Percentiles rank a stretch among this genome's conserved stretches.
Evolutionary conservation across 2,888 invertebrate genomes (phyloP).

Genomic region (Alitta virens): DNA sequence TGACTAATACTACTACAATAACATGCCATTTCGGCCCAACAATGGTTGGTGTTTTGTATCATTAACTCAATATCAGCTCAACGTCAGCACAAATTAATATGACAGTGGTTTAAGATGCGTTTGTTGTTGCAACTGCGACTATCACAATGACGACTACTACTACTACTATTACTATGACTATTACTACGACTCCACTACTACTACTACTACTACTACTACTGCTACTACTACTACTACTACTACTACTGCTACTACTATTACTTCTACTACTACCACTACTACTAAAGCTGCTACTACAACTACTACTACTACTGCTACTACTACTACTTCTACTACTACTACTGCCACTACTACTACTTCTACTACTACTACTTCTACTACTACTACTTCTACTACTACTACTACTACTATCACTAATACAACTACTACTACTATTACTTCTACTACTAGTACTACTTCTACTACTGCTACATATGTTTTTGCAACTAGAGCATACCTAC

Average conservation of each 20-base stretch:
- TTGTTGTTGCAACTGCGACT: background rate
- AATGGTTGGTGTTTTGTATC: no score
- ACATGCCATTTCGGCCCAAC: no score
- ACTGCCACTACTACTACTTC: background rate
- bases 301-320: background rate
- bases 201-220: background rate
- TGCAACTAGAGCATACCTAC: no score
- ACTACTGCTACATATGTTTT: background rate
- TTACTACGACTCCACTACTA: background rate
- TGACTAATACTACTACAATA: no score
- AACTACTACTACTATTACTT: no score
- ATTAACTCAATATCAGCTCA: no score
- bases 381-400: background rate
- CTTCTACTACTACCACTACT: no score
- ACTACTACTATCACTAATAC: background rate
- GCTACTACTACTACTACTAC: background rate
- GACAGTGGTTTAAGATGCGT: no score
- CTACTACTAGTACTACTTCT: background rate
- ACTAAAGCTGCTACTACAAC: no score
- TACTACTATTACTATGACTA: no score
- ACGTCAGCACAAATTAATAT: no score
- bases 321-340: background rate
- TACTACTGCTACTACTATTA: background rate
- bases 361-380: background rate
- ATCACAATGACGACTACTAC: background rate